Evolutionary conservation across 2,797 vertebrate genomes (phyloP).

Genomic region (Dipus sagitta): DNA sequence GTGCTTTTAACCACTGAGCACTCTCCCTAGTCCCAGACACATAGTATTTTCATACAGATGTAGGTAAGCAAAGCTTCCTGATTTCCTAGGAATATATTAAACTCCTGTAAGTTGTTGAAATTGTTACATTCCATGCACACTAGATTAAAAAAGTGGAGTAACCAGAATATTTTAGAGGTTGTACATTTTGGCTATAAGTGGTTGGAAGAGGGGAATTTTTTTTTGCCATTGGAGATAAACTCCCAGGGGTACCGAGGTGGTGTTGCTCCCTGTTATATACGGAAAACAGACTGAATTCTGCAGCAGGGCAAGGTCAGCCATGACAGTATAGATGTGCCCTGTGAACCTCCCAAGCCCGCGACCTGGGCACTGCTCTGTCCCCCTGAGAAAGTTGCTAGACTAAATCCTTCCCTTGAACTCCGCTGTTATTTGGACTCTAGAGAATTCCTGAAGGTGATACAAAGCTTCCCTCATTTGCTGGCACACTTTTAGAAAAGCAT

Average conservation of each 20-base stretch:
- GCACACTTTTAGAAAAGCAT: slow-evolving; percentile 43
- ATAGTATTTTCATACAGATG: neutral
- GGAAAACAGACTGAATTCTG: neutral
- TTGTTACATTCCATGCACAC: neutral
- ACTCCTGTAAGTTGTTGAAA: neutral
- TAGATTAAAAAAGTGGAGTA: neutral
- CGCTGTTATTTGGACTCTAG: neutral
- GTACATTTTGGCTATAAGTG: neutral
- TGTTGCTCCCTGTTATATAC: neutral
- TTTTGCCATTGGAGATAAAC: neutral
- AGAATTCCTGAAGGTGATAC: neutral
- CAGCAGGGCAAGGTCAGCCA: neutral
- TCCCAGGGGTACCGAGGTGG: neutral
- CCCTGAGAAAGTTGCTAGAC: neutral
- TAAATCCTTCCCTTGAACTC: neutral
- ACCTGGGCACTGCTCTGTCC: neutral
- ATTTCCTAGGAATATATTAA: slow-evolving; percentile 42
- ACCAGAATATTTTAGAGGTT: neutral
- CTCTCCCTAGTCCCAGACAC: too few species aligned
- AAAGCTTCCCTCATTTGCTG: neutral
- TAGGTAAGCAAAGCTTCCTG: neutral
- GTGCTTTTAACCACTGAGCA: too few species aligned
- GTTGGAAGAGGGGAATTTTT: neutral
- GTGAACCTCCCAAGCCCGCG: neutral
- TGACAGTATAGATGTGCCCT: neutral